phyloP scores from a whole-genome alignment of 2,113 vertebrate species.

The Pterocles burchelli region DNA sequence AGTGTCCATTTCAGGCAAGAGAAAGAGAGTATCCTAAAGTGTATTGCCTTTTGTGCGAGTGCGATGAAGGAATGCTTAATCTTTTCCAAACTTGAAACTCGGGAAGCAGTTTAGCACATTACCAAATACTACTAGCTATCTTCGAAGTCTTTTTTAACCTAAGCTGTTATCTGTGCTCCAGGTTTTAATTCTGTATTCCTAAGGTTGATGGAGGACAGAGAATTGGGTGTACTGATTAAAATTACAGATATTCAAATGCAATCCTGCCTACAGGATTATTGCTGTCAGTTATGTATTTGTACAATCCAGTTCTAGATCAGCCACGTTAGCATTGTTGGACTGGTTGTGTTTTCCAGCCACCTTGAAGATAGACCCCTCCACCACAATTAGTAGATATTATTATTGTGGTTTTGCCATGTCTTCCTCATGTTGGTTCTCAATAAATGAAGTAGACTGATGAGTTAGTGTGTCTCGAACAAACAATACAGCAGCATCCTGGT shows the following conservation, averaged over 20 bases:
- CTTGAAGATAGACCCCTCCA: not conserved
- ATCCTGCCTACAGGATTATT: not conserved
- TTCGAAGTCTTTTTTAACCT: not conserved
- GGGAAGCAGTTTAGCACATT: not conserved
- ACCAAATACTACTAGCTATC: not conserved
- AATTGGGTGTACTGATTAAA: not conserved
- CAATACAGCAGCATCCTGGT: constrained; percentile 27
- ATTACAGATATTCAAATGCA: not conserved
- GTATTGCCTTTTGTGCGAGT: not conserved
- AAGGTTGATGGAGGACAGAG: not conserved
- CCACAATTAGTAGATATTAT: not conserved
- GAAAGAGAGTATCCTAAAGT: not conserved
- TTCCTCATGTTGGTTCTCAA: not conserved
- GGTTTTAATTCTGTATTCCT: not conserved
- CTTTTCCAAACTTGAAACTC: not conserved
- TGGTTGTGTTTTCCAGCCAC: not conserved
- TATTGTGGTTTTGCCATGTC: not conserved
- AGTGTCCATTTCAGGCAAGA: not conserved
- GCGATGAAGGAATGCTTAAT: not conserved
- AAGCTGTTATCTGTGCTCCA: not conserved
- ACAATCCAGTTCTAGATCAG: not conserved
- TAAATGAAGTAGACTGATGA: not conserved
- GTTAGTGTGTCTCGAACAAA: not conserved
- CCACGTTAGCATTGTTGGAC: not conserved
- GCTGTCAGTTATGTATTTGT: not conserved